Evolutionary conservation across 1,140 invertebrate species (phyloP).

Genomic region (Zaprionus tsacasi): DNA sequence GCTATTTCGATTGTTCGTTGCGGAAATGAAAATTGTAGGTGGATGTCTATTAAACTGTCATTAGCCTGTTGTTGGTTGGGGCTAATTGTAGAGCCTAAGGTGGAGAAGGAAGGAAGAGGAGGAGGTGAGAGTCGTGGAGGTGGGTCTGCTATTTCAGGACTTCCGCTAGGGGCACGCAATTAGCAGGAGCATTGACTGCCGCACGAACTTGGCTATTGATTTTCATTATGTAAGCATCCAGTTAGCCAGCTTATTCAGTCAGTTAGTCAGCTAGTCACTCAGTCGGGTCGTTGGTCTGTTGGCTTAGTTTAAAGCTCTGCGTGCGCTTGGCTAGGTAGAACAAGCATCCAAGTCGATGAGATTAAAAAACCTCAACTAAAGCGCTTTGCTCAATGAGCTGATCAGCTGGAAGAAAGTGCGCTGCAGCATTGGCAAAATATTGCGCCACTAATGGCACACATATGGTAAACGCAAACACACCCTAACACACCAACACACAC

Average conservation of each 20-base stretch:
- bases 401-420: constrained; percentile 74
- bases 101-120: background rate
- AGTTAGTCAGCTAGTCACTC: background rate
- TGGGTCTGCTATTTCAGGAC: constrained; percentile 27
- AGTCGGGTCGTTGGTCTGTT: background rate
- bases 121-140: too few species aligned
- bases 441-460: constrained; percentile 54
- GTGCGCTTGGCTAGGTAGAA: constrained; percentile 48
- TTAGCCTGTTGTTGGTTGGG: constrained; percentile 16
- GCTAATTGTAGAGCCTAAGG: constrained; percentile 32
- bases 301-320: constrained; percentile 58
- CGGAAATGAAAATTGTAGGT: constrained; percentile 36
- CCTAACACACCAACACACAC: constrained; percentile 38
- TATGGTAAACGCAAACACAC: constrained; percentile 49
- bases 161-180: constrained; percentile 29
- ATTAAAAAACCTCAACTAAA: constrained; percentile 39
- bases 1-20: constrained; percentile 11
- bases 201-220: constrained; percentile 59
- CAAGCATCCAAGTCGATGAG: constrained; percentile 17
- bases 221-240: constrained; percentile 55
- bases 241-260: constrained; percentile 29
- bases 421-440: constrained; percentile 47
- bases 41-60: constrained; percentile 40
- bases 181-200: constrained; percentile 59
- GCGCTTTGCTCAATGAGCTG: constrained; percentile 69